These are phyloP conservation scores for Melanaphis sacchari DNA, from an alignment of 1,140 invertebrate species.

Conservation along the genomic window DNA sequence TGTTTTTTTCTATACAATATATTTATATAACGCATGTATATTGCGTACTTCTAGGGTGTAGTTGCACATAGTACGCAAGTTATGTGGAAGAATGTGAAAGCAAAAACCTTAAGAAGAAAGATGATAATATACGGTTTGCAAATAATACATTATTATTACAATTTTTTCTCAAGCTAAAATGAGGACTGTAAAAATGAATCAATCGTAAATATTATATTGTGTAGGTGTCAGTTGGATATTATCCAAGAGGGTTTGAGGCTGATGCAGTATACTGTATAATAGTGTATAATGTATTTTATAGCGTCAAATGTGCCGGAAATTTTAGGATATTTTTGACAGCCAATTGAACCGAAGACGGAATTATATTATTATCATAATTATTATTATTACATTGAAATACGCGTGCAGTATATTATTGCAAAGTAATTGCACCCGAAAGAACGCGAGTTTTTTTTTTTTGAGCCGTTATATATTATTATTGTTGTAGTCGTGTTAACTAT, in stretches of 20 bases:
- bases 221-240: not conserved
- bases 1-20: too few relatives aligned
- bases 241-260: not conserved
- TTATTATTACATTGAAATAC: not conserved
- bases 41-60: too few relatives aligned
- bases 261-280: not conserved
- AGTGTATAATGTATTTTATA: not conserved
- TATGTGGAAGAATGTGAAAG: not conserved
- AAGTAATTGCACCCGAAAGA: not conserved
- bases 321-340: not conserved
- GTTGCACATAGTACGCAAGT: not conserved
- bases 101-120: not conserved
- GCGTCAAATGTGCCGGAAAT: constrained; percentile 8
- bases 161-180: not conserved
- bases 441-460: too few relatives aligned
- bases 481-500: not conserved
- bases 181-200: not conserved
- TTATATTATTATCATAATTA: not conserved
- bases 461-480: too few relatives aligned
- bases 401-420: not conserved
- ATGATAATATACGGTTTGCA: not conserved
- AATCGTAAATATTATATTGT: not conserved
- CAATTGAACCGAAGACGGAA: constrained; percentile 1
- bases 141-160: not conserved
- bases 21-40: too few relatives aligned